These are phyloP conservation scores for Sylvietta virens DNA, from an alignment of 2,113 vertebrate genomes.

Conservation along the genomic window DNA sequence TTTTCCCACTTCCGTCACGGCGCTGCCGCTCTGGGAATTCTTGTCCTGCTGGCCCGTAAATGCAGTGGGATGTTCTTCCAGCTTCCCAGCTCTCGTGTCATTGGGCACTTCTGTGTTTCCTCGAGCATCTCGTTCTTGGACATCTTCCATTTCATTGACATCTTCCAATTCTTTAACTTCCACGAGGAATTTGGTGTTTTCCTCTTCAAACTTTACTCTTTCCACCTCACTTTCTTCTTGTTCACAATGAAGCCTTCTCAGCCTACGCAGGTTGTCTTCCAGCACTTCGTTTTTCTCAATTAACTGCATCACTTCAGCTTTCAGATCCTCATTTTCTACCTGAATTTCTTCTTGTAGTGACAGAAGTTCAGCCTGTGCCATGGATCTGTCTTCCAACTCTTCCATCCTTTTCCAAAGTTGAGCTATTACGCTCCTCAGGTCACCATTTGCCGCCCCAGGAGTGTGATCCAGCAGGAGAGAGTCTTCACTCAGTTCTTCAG, in stretches of 20 bases:
- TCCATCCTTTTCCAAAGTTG: slow-evolving; percentile 67
- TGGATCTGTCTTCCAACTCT: slow-evolving; percentile 62
- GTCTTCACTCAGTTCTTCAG: slow-evolving; percentile 39
- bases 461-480: slow-evolving; percentile 40
- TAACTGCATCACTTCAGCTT: slow-evolving; percentile 43
- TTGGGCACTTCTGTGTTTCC: background rate
- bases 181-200: slow-evolving; percentile 42
- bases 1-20: background rate
- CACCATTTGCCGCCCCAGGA: slow-evolving; percentile 11
- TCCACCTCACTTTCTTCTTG: slow-evolving; percentile 62
- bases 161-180: slow-evolving; percentile 50
- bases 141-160: background rate
- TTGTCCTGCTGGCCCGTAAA: background rate
- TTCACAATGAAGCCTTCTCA: background rate
- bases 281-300: slow-evolving; percentile 49
- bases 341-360: slow-evolving; percentile 34
- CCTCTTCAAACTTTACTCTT: slow-evolving; percentile 34
- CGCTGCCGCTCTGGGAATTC: background rate
- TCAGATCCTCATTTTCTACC: slow-evolving; percentile 66
- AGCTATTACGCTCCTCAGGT: slow-evolving; percentile 66
- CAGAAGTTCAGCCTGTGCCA: slow-evolving; percentile 36
- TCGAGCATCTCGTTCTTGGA: background rate
- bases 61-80: background rate
- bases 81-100: background rate
- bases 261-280: slow-evolving; percentile 13